phyloP scores from a whole-genome alignment of 2,888 invertebrate genomes.

The Parnassius mnemosyne region DNA sequence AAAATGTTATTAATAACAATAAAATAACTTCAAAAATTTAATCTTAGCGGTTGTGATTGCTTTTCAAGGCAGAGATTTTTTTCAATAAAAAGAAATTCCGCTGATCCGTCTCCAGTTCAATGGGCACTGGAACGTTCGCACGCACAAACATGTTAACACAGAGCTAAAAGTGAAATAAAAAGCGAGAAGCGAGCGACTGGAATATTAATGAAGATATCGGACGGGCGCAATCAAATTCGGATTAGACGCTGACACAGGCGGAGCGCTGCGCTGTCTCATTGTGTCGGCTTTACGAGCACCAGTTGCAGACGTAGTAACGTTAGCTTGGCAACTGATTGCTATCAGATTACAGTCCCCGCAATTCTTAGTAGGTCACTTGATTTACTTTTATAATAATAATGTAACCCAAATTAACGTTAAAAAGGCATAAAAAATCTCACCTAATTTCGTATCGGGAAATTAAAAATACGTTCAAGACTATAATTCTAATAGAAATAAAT shows the following conservation, averaged over 20 bases:
- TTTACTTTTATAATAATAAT: not conserved
- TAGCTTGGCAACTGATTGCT: not conserved
- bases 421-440: too few relatives aligned
- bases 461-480: too few relatives aligned
- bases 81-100: conserved; percentile 17
- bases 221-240: conserved; percentile 40
- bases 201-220: conserved; percentile 33
- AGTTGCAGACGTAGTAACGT: not conserved
- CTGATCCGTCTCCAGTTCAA: conserved; percentile 8
- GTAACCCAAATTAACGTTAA: too few relatives aligned
- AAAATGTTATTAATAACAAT: not conserved
- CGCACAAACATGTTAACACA: conserved; percentile 25
- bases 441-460: too few relatives aligned
- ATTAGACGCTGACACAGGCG: conserved; percentile 31
- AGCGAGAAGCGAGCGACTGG: conserved; percentile 16
- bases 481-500: too few relatives aligned
- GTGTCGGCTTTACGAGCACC: conserved; percentile 39
- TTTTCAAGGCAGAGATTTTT: conserved; percentile 3
- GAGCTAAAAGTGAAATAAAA: conserved; percentile 12
- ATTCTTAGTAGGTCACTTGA: not conserved
- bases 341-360: not conserved
- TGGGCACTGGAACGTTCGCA: conserved; percentile 4
- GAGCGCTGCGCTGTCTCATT: conserved; percentile 1
- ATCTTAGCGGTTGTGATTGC: conserved; percentile 10
- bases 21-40: conserved; percentile 8